Evolutionary conservation across 2,113 vertebrate species (phyloP).

Genomic region (Speoplatyrhinus poulsoni): DNA sequence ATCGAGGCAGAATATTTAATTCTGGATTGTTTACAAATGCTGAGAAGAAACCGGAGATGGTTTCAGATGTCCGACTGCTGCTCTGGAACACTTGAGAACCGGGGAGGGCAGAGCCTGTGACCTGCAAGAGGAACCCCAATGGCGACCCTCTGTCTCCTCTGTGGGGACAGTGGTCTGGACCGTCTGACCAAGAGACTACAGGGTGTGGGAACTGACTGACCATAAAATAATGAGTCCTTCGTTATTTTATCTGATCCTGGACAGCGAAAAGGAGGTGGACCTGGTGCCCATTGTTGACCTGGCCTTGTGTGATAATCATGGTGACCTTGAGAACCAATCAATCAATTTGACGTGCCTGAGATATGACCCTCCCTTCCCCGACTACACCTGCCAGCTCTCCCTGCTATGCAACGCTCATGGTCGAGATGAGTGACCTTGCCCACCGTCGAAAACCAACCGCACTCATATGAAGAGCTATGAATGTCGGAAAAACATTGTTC

Average conservation of each 20-base stretch:
- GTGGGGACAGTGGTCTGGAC: slow-evolving; percentile 31
- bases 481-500: slow-evolving; percentile 67
- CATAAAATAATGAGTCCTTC: slow-evolving; percentile 28
- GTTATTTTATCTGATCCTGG: slow-evolving; percentile 31
- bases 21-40: slow-evolving; percentile 95
- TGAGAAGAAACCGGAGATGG: slow-evolving; percentile 84
- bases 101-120: slow-evolving; percentile 66
- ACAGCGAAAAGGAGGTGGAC: slow-evolving; percentile 41
- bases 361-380: slow-evolving; percentile 35
- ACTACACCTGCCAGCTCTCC: slow-evolving; percentile 68
- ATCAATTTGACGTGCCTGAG: slow-evolving; percentile 75
- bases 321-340: slow-evolving; percentile 72
- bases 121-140: slow-evolving; percentile 48
- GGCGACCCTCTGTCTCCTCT: slow-evolving; percentile 54
- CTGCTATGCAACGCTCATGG: slow-evolving; percentile 79
- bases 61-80: slow-evolving; percentile 89
- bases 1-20: slow-evolving; percentile 76
- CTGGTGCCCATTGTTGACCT: slow-evolving; percentile 44
- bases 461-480: slow-evolving; percentile 62
- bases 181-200: slow-evolving; percentile 25
- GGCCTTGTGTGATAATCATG: slow-evolving; percentile 73
- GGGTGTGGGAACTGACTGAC: slow-evolving; percentile 37
- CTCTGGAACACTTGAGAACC: slow-evolving; percentile 90
- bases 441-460: slow-evolving; percentile 53
- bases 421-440: slow-evolving; percentile 52